Evolutionary conservation across 2,797 vertebrate species (phyloP).

Genomic region (Spheniscus humboldti): DNA sequence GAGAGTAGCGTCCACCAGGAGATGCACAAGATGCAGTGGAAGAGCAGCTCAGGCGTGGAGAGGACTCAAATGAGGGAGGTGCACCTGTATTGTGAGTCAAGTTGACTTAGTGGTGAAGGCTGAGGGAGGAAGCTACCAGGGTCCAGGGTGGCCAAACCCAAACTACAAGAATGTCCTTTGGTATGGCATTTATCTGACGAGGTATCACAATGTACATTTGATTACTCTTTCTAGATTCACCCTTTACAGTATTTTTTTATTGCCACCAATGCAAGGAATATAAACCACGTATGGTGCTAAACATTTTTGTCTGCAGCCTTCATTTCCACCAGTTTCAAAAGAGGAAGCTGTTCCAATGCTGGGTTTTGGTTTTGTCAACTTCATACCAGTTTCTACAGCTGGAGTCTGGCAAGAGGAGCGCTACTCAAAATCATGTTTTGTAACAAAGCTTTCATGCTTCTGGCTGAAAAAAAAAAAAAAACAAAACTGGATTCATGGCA

Average conservation of each 20-base stretch:
- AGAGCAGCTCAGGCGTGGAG: neutral
- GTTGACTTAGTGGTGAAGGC: fast-evolving
- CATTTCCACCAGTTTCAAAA: neutral
- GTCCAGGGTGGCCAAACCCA: neutral
- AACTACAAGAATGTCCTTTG: neutral
- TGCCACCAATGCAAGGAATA: neutral
- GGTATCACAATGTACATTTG: neutral
- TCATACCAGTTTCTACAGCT: neutral
- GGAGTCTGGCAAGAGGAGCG: neutral
- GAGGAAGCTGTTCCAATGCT: neutral
- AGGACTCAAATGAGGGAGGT: neutral
- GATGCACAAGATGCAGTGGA: fast-evolving
- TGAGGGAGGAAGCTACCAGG: fast-evolving
- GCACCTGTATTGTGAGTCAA: fast-evolving
- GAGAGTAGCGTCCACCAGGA: neutral
- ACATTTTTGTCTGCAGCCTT: neutral
- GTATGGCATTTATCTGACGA: fast-evolving
- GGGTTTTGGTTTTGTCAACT: neutral
- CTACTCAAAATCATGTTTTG: neutral
- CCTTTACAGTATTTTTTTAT: neutral
- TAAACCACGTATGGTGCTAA: fast-evolving
- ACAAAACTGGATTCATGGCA: neutral
- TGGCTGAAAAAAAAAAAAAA: neutral
- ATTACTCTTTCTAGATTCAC: neutral
- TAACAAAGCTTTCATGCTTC: neutral